Evolutionary conservation across 2,113 vertebrate genomes (phyloP).

Genomic region (Euleptes europaea): DNA sequence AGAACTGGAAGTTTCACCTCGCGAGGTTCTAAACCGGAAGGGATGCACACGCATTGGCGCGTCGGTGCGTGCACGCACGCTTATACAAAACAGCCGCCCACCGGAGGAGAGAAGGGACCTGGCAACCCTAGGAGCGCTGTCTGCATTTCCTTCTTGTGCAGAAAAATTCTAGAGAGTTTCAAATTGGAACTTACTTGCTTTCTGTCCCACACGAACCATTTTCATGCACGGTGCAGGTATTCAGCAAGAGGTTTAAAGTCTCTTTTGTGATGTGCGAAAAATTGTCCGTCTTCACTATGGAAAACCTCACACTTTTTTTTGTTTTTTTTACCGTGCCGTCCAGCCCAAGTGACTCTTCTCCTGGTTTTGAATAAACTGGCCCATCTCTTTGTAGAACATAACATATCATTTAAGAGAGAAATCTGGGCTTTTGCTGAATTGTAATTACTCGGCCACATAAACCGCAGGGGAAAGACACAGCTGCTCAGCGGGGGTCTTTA

Average conservation of each 20-base stretch:
- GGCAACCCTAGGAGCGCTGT: no score
- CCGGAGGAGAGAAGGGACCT: no score
- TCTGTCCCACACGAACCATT: neutral
- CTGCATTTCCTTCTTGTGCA: no score
- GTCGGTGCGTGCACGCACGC: no score
- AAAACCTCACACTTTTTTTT: neutral
- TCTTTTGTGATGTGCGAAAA: neutral
- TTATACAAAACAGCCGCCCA: no score
- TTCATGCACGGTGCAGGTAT: neutral
- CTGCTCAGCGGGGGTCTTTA: constrained; percentile 23
- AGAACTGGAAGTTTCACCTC: no score
- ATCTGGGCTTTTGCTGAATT: constrained; percentile 5
- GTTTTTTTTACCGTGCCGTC: neutral
- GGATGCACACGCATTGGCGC: no score
- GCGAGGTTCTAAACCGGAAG: no score
- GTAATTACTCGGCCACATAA: constrained; percentile 35
- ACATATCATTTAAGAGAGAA: neutral
- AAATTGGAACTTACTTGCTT: no score
- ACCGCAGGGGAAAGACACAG: constrained; percentile 43
- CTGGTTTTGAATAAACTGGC: constrained; percentile 2
- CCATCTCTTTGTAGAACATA: neutral
- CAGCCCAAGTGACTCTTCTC: neutral
- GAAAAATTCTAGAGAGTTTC: no score
- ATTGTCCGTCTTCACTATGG: neutral
- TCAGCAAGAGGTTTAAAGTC: neutral